These are phyloP conservation scores for Heteractis magnifica DNA, from an alignment of 92 coral and sea anemone species.

Conservation along the genomic window DNA sequence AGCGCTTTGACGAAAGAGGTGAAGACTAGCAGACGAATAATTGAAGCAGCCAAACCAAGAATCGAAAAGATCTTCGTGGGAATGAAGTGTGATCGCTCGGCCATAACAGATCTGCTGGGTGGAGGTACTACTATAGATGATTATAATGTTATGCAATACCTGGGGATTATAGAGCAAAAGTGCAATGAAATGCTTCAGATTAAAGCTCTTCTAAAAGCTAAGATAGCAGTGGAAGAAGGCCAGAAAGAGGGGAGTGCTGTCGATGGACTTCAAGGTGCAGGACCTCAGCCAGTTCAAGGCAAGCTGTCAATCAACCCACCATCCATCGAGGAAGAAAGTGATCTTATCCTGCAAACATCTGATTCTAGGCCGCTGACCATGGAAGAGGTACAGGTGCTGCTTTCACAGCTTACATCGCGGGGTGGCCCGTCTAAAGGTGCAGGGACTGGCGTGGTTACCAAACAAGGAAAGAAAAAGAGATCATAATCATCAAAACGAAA, in stretches of 20 bases:
- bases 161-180: conserved; percentile 93
- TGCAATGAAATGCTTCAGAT: conserved; percentile 80
- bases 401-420: conserved; percentile 41
- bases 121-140: conserved; percentile 80
- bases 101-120: conserved; percentile 82
- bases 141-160: conserved; percentile 77
- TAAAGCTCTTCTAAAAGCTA: conserved; percentile 62
- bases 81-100: conserved; percentile 77
- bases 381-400: conserved; percentile 72
- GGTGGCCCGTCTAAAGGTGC: conserved; percentile 44
- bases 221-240: conserved; percentile 48
- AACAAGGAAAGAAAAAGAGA: conserved; percentile 14
- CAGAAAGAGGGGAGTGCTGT: conserved; percentile 38
- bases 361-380: conserved; percentile 77
- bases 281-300: conserved; percentile 66
- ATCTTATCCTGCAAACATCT: conserved; percentile 29
- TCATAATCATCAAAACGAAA: not conserved
- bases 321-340: conserved; percentile 68
- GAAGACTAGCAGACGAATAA: conserved; percentile 42
- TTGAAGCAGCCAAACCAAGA: conserved; percentile 78
- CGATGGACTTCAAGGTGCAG: conserved; percentile 78
- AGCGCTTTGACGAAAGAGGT: conserved; percentile 49
- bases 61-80: conserved; percentile 69
- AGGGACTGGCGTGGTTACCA: conserved; percentile 35
- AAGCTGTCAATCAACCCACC: conserved; percentile 73